Percentiles rank a stretch among this genome's conserved stretches.
phyloP scores from a whole-genome alignment of 2,888 invertebrate species.

The Cerastoderma edule region DNA sequence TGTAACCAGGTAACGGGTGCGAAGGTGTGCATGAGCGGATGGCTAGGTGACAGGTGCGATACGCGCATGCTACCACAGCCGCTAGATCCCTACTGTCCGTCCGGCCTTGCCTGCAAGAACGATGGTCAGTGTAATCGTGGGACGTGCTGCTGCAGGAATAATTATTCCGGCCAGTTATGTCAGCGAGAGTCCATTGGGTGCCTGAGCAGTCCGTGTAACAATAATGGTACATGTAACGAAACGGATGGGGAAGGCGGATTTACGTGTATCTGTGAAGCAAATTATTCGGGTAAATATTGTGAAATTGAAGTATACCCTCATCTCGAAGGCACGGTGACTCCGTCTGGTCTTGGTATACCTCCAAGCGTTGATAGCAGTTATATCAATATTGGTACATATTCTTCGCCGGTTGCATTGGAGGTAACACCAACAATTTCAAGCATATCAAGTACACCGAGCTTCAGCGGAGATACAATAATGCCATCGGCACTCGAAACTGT shows the following conservation, averaged over 20 bases:
- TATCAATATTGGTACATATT: no score
- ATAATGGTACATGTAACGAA: slow-evolving; percentile 41
- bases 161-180: slow-evolving; percentile 49
- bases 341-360: no score
- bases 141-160: slow-evolving; percentile 52
- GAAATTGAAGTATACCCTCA: neutral
- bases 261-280: slow-evolving; percentile 29
- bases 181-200: slow-evolving; percentile 53
- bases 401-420: no score
- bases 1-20: slow-evolving; percentile 39
- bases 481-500: no score
- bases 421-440: no score
- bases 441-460: no score
- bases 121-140: slow-evolving; percentile 53
- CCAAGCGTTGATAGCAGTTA: no score
- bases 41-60: slow-evolving; percentile 55
- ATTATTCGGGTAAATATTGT: slow-evolving; percentile 5
- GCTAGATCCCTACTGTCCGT: slow-evolving; percentile 47
- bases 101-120: slow-evolving; percentile 50
- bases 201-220: slow-evolving; percentile 47
- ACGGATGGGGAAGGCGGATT: slow-evolving; percentile 14
- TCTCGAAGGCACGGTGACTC: neutral
- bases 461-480: no score
- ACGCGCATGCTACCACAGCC: slow-evolving; percentile 43
- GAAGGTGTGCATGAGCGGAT: slow-evolving; percentile 49